Evolutionary conservation across 2,113 vertebrate species (phyloP).

Genomic region (Leptobrachium leishanense): DNA sequence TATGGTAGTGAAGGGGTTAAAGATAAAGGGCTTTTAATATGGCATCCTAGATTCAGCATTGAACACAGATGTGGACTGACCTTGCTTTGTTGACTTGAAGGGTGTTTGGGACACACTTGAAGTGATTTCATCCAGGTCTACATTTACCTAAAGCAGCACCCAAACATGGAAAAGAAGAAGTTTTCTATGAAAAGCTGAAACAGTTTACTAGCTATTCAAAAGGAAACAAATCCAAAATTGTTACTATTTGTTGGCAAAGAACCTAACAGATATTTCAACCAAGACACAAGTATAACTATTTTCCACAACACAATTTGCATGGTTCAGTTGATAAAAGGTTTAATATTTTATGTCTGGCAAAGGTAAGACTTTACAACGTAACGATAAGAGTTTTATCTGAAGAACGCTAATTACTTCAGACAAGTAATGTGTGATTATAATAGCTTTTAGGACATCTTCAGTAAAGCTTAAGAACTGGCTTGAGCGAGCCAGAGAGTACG

Average conservation of each 20-base stretch:
- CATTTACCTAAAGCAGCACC: conserved; percentile 57
- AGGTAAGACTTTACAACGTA: conserved; percentile 3
- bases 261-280: too few relatives aligned
- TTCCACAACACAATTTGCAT: conserved; percentile 8
- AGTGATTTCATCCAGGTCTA: conserved; percentile 68
- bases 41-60: too few relatives aligned
- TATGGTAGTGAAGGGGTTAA: too few relatives aligned
- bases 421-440: conserved; percentile 35
- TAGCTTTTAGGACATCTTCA: conserved; percentile 15
- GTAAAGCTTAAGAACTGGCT: conserved; percentile 23
- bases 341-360: background rate
- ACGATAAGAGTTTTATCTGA: conserved; percentile 23
- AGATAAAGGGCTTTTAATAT: too few relatives aligned
- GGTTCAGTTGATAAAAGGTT: conserved; percentile 11
- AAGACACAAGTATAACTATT: background rate
- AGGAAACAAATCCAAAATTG: conserved; percentile 5
- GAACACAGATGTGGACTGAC: conserved; percentile 57
- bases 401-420: conserved; percentile 40
- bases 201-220: too few relatives aligned
- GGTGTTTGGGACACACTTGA: conserved; percentile 65
- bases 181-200: too few relatives aligned
- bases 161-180: background rate
- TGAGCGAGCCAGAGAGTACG: conserved; percentile 20
- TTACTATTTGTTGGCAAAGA: background rate
- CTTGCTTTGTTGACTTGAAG: conserved; percentile 57